These are phyloP conservation scores for Limnephilus marmoratus DNA, from an alignment of 2,888 invertebrate genomes.

Conservation along the genomic window DNA sequence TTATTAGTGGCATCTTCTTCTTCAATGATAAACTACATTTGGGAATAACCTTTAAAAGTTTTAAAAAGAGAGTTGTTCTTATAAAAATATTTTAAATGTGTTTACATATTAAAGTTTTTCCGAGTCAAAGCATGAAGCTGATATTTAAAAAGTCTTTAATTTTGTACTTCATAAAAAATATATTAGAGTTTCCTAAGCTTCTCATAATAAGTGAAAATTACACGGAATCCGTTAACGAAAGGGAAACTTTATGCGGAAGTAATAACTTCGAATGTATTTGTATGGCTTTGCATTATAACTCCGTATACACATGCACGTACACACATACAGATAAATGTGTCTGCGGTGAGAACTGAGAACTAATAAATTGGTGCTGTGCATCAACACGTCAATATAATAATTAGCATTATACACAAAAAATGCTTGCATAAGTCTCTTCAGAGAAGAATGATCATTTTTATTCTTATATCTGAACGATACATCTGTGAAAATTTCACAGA, in stretches of 20 bases:
- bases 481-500: background rate
- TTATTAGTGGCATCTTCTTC: too few species aligned
- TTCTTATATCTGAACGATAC: background rate
- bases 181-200: background rate
- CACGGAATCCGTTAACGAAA: constrained; percentile 30
- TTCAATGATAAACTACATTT: too few species aligned
- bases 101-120: too few species aligned
- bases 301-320: background rate
- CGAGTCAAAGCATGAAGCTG: too few species aligned
- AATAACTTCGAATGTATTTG: background rate
- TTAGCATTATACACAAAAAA: background rate
- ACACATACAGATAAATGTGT: background rate
- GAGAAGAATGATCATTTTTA: too few species aligned
- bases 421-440: background rate
- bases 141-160: background rate
- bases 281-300: background rate
- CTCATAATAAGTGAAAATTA: constrained; percentile 22
- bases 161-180: too few species aligned
- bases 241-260: constrained; percentile 31
- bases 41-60: too few species aligned
- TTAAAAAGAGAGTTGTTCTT: too few species aligned
- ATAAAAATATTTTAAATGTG: too few species aligned
- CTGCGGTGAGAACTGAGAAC: background rate
- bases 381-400: background rate
- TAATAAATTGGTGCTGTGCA: background rate